Conservation (phyloP, 2,888 invertebrate species). For the Mythimna impura region DNA sequence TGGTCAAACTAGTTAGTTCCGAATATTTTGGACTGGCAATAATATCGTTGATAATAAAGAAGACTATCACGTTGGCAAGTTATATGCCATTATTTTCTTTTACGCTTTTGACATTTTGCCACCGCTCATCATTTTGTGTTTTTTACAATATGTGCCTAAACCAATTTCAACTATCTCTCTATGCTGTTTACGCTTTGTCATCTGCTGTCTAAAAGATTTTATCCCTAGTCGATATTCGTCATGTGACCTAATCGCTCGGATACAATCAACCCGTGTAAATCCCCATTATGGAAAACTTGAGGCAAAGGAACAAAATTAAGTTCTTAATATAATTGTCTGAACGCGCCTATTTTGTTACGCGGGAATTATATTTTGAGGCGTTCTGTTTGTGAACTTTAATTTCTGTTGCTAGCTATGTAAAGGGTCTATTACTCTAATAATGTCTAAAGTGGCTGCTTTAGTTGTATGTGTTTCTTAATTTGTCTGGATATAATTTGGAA, state of each 20-base stretch:
- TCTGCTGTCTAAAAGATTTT: not conserved
- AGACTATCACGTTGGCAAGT: too few species aligned
- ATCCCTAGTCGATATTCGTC: not conserved
- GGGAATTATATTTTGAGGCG: conserved; percentile 44
- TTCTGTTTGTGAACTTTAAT: conserved; percentile 50
- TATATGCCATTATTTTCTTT: too few species aligned
- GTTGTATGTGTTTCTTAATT: conserved; percentile 11
- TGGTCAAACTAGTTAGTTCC: not conserved
- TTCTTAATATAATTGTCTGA: conserved; percentile 66
- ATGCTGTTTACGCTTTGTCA: too few species aligned
- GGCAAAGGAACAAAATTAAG: conserved; percentile 74
- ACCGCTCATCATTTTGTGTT: too few species aligned
- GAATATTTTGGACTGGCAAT: not conserved
- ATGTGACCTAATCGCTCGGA: not conserved
- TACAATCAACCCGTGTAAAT: conserved; percentile 23
- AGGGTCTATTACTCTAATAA: conserved; percentile 31
- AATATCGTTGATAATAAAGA: too few species aligned
- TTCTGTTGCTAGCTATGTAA: conserved; percentile 35
- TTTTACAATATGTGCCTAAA: too few species aligned
- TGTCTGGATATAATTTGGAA: not conserved
- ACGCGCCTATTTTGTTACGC: conserved; percentile 46
- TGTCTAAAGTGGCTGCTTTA: conserved; percentile 17
- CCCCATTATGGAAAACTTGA: conserved; percentile 71
- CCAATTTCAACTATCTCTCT: too few species aligned
- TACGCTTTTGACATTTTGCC: not conserved